A percentile compares a stretch with the other conserved stretches of the same genome.
Evolutionary conservation across 2,797 vertebrate genomes (phyloP).

Genomic region (Rallus crepitans): DNA sequence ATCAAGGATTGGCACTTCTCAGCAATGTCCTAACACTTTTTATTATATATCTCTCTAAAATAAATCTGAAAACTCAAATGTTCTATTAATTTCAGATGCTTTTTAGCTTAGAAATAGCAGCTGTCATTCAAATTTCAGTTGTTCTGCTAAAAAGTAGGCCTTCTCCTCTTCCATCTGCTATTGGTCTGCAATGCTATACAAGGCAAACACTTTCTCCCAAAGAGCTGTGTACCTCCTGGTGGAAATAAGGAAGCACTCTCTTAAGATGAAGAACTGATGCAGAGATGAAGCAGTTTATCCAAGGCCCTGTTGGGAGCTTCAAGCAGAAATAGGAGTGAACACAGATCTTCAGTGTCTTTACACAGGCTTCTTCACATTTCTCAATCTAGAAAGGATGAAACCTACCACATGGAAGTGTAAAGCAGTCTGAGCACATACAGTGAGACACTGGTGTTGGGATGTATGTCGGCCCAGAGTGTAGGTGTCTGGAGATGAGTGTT

Average conservation of each 20-base stretch:
- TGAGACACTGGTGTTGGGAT: background rate
- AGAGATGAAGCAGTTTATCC: background rate
- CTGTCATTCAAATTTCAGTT: background rate
- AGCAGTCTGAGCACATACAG: background rate
- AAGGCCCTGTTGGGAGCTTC: background rate
- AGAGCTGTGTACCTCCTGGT: background rate
- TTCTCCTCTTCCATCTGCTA: background rate
- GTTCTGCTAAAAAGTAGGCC: background rate
- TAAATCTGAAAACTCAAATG: background rate
- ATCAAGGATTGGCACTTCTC: background rate
- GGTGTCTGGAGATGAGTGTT: background rate
- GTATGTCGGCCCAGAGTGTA: rapidly evolving
- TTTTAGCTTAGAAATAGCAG: background rate
- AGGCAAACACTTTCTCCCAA: background rate
- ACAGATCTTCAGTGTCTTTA: background rate
- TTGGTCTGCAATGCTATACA: background rate
- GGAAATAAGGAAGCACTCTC: background rate
- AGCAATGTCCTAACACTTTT: background rate
- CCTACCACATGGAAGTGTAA: background rate
- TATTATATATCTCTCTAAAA: background rate
- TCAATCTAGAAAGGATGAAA: background rate
- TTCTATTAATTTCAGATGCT: background rate
- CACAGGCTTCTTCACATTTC: background rate
- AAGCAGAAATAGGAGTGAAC: background rate
- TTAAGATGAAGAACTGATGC: background rate